A percentile compares a stretch with the other conserved stretches of the same genome.
These are phyloP conservation scores for Characodon lateralis DNA, from an alignment of 2,797 vertebrate species.

Conservation along the genomic window DNA sequence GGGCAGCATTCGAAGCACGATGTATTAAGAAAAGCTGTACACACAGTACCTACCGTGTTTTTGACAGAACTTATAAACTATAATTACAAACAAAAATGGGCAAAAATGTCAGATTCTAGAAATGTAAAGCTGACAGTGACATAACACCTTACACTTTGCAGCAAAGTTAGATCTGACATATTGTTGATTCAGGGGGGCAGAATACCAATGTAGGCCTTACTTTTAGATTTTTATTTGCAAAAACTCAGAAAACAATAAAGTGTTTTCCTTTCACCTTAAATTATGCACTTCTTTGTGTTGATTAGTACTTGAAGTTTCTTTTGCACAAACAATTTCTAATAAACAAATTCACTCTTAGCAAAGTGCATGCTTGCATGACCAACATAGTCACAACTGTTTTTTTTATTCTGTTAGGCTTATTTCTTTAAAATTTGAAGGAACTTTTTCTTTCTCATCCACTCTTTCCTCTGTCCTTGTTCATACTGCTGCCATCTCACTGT, in stretches of 20 bases:
- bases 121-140: not conserved
- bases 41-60: not conserved
- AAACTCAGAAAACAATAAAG: not conserved
- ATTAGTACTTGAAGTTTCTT: not conserved
- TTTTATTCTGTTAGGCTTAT: not conserved
- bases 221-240: not conserved
- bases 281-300: not conserved
- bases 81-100: not conserved
- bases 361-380: not conserved
- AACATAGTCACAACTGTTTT: not conserved
- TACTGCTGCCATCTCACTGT: constrained; percentile 2
- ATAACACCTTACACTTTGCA: not conserved
- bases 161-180: not conserved
- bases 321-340: not conserved
- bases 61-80: not conserved
- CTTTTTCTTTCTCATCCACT: not conserved
- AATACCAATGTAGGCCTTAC: not conserved
- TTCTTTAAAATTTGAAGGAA: not conserved
- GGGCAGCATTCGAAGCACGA: too few relatives aligned
- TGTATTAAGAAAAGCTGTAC: not conserved
- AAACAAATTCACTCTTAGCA: not conserved
- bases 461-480: not conserved
- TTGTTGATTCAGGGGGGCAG: not conserved
- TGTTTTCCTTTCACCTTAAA: not conserved
- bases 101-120: not conserved